A percentile compares a stretch with the other conserved stretches of the same genome.
These are phyloP conservation scores for Polydrusus cervinus DNA, from an alignment of 2,888 invertebrate species.

Conservation along the genomic window DNA sequence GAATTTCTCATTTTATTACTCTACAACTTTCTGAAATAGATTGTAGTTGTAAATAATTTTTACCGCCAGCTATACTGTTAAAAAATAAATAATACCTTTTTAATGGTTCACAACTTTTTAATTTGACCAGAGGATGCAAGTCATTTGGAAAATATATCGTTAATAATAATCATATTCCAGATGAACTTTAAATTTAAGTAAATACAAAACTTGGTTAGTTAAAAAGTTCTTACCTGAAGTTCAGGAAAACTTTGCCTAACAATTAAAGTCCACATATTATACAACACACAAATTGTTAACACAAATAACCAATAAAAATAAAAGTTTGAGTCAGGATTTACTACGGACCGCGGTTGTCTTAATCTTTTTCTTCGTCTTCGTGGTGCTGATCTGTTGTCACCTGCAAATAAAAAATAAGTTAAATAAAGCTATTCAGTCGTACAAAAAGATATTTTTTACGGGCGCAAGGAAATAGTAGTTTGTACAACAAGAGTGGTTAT, in stretches of 20 bases:
- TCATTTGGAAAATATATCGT: not conserved
- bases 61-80: too few species aligned
- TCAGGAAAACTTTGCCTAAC: constrained; percentile 96
- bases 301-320: constrained; percentile 97
- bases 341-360: constrained; percentile 85
- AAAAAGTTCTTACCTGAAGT: constrained; percentile 75
- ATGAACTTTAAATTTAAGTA: not conserved
- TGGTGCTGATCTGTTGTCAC: constrained; percentile 66
- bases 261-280: constrained; percentile 96
- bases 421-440: not conserved
- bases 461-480: too few species aligned
- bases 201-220: not conserved
- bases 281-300: constrained; percentile 90
- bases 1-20: too few species aligned
- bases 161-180: not conserved
- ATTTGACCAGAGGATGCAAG: too few species aligned
- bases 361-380: constrained; percentile 78
- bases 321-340: constrained; percentile 96
- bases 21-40: too few species aligned
- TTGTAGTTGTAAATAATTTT: too few species aligned
- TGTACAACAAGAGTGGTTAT: too few species aligned
- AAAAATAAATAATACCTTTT: too few species aligned
- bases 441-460: too few species aligned
- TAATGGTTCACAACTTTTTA: too few species aligned
- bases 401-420: constrained; percentile 55